A percentile compares a stretch with the other conserved stretches of the same genome.
Conservation (phyloP, 2,888 invertebrate genomes). For the Xestia ashworthii region DNA sequence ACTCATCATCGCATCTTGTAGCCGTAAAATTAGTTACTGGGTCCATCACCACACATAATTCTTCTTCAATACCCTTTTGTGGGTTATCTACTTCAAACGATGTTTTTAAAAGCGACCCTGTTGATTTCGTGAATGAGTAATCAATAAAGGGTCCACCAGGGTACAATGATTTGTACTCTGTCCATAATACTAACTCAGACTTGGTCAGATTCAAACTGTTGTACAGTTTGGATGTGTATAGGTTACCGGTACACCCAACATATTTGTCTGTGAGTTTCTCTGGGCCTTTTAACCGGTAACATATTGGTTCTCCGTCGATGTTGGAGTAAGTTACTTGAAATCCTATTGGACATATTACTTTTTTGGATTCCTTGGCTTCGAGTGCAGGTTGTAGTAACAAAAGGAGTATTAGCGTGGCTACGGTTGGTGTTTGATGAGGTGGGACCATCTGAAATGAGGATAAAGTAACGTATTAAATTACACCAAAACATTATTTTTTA, state of each 20-base stretch:
- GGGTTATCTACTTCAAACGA: constrained; percentile 75
- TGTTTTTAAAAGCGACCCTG: constrained; percentile 73
- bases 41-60: constrained; percentile 81
- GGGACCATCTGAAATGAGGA: constrained; percentile 78
- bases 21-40: constrained; percentile 78
- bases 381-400: constrained; percentile 67
- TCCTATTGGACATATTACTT: constrained; percentile 81
- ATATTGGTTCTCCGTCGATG: constrained; percentile 71
- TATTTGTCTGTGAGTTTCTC: constrained; percentile 82
- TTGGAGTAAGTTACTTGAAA: constrained; percentile 75
- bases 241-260: constrained; percentile 82
- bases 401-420: constrained; percentile 68
- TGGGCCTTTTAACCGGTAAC: constrained; percentile 83
- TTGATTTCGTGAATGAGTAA: constrained; percentile 79
- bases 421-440: constrained; percentile 63
- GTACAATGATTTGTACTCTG: constrained; percentile 84
- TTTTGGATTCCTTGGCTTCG: constrained; percentile 66
- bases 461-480: not conserved
- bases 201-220: constrained; percentile 75
- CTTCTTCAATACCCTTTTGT: constrained; percentile 73
- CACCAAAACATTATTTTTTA: not conserved
- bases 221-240: constrained; percentile 78
- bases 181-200: constrained; percentile 80
- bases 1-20: constrained; percentile 79
- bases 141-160: constrained; percentile 86